These are phyloP conservation scores for Diaperis boleti DNA, from an alignment of 2,888 invertebrate genomes.

Conservation along the genomic window DNA sequence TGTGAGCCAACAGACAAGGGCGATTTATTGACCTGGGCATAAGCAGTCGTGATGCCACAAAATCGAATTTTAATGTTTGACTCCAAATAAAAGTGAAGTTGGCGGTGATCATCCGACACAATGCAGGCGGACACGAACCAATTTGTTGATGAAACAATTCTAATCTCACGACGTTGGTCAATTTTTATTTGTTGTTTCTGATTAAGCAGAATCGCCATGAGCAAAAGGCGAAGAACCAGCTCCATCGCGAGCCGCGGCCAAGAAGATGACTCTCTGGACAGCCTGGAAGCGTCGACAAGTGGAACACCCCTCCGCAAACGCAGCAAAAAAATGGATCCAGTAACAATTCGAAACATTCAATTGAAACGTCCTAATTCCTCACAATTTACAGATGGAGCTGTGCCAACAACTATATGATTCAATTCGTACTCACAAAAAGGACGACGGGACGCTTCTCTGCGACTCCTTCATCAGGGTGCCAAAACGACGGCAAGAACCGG, in stretches of 20 bases:
- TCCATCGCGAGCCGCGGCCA: slow-evolving; percentile 83
- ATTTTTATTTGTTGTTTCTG: neutral
- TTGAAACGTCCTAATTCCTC: slow-evolving; percentile 37
- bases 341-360: no score
- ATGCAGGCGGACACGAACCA: no score
- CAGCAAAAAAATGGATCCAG: slow-evolving; percentile 82
- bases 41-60: no score
- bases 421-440: slow-evolving; percentile 90
- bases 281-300: slow-evolving; percentile 69
- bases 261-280: slow-evolving; percentile 81
- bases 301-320: slow-evolving; percentile 70
- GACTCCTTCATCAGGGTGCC: slow-evolving; percentile 96
- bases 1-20: no score
- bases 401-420: slow-evolving; percentile 95
- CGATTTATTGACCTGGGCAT: no score
- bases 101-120: no score
- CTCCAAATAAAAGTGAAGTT: no score
- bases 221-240: slow-evolving; percentile 84
- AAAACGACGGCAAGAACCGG: slow-evolving; percentile 91
- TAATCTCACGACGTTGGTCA: no score
- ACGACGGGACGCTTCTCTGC: slow-evolving; percentile 90
- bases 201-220: slow-evolving; percentile 67
- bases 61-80: no score
- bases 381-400: slow-evolving; percentile 77
- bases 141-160: no score